phyloP scores from a whole-genome alignment of 2,797 vertebrate genomes.

The Notamacropus eugenii region DNA sequence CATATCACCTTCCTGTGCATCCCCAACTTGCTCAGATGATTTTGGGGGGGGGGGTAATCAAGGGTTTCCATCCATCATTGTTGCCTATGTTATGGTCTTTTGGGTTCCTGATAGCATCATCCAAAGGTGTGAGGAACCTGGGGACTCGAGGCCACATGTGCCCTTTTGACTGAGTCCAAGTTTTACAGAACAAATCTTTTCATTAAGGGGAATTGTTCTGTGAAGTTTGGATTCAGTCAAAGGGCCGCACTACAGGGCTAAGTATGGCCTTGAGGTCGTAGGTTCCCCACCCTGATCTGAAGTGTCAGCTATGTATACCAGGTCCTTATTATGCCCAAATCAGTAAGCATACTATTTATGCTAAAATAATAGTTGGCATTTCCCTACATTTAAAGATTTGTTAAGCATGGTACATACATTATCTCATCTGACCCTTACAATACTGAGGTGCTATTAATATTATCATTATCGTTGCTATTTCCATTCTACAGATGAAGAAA shows the following conservation, averaged over 20 bases:
- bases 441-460: not conserved
- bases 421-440: not conserved
- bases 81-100: not conserved
- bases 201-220: too few species aligned
- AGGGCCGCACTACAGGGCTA: too few species aligned
- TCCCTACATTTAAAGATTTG: not conserved
- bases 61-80: not conserved
- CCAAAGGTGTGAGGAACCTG: too few species aligned
- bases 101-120: not conserved
- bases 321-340: not conserved
- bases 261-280: too few species aligned
- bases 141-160: too few species aligned
- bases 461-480: not conserved
- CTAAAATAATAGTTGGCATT: not conserved
- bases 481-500: not conserved
- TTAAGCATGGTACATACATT: not conserved
- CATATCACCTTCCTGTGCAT: not conserved
- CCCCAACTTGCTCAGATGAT: not conserved
- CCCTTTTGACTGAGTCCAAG: too few species aligned
- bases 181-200: too few species aligned
- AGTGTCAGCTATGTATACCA: not conserved
- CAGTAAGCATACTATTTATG: not conserved
- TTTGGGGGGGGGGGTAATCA: not conserved
- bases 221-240: too few species aligned
- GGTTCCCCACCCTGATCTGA: not conserved